phyloP scores from a whole-genome alignment of 1,140 invertebrate genomes.

The Nasonia longicornis region DNA sequence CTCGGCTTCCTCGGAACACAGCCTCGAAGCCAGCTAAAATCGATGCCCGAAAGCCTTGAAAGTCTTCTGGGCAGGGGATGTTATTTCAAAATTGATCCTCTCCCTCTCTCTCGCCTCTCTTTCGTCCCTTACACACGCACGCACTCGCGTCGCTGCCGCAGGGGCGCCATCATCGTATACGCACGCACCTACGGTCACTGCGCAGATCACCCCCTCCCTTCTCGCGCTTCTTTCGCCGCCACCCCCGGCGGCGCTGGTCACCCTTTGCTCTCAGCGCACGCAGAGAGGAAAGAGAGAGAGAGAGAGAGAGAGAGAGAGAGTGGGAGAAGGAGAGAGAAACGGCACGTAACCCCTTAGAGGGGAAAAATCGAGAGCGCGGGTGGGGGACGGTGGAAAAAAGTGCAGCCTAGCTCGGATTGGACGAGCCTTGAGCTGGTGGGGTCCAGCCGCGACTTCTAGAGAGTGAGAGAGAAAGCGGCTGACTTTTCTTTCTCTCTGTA shows the following conservation, averaged over 20 bases:
- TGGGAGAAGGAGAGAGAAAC: background rate
- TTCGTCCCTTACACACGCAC: background rate
- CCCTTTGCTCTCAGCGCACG: background rate
- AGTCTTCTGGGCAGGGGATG: slow-evolving; percentile 61
- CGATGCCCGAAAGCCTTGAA: slow-evolving; percentile 62
- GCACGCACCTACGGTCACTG: slow-evolving; percentile 65
- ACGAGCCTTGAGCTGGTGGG: background rate
- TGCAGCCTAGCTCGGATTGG: slow-evolving; percentile 57
- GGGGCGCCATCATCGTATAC: slow-evolving; percentile 63
- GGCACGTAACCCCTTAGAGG: slow-evolving; percentile 64
- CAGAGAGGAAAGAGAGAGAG: background rate
- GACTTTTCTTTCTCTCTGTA: background rate
- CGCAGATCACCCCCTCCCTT: slow-evolving; percentile 56
- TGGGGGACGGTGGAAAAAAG: slow-evolving; percentile 54
- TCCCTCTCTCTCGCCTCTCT: background rate
- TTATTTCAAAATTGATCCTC: slow-evolving; percentile 68
- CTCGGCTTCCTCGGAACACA: slow-evolving; percentile 16
- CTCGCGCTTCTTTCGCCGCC: slow-evolving; percentile 53
- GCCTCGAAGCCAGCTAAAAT: slow-evolving; percentile 46
- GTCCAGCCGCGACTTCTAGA: background rate
- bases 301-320: background rate
- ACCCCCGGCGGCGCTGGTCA: slow-evolving; percentile 25
- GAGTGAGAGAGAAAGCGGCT: background rate
- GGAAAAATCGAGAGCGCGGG: slow-evolving; percentile 59
- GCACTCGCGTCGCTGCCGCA: background rate